Base-by-base conservation (phyloP, 2,113 vertebrate genomes). In the Gambusia holbrooki region DNA sequence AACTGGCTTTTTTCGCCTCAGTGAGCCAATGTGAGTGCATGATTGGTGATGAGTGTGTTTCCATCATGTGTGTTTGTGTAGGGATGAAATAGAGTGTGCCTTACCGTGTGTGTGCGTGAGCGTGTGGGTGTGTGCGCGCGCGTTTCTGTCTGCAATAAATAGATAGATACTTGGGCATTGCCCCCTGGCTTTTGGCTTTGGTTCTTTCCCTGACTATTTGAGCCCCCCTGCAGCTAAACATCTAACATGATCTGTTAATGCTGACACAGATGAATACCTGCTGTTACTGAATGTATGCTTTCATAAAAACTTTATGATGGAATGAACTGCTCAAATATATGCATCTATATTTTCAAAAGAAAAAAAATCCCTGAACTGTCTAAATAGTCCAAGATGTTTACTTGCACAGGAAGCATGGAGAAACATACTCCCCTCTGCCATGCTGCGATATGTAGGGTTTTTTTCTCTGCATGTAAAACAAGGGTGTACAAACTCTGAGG, bases 171-270 rank as follows among this genome's bases (percentile, higher is more conserved):
- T 88, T 83, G 79, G 88, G 84, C 74, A 82, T 79, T 30, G 29
- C 84, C 89, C 88, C 85, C 70, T 60, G 88, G 83, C 83, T 87
- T 80, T 83, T 83, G 76, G 71, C 87, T 91, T 91, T 89, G 90
- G 84, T 88, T 89, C 85, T 68, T 89, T 48, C 74, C 89, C 81
- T 80, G 84, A 88, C 86, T 83, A 77, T 82, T 87, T 87, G 81
- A 88, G 79, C 79, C 84, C 87, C 74, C 77, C 29, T 14, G 51
- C 83, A 89, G 86, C 69, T 87, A 90, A 91, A 87, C 84, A 86
- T 90, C 86, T 84, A 85, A 90, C 89, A 82, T 87, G 81, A 90
- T 89, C 87, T 86, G 90, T 90, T 79, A 91, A 89, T 90, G 88
- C 83, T 83, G 85, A 73, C 89, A 89, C 81, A 84, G 69, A 84